A percentile compares a stretch with the other conserved stretches of the same genome.
Evolutionary conservation across 2,888 invertebrate genomes (phyloP).

Genomic region (Deroplatys truncata): DNA sequence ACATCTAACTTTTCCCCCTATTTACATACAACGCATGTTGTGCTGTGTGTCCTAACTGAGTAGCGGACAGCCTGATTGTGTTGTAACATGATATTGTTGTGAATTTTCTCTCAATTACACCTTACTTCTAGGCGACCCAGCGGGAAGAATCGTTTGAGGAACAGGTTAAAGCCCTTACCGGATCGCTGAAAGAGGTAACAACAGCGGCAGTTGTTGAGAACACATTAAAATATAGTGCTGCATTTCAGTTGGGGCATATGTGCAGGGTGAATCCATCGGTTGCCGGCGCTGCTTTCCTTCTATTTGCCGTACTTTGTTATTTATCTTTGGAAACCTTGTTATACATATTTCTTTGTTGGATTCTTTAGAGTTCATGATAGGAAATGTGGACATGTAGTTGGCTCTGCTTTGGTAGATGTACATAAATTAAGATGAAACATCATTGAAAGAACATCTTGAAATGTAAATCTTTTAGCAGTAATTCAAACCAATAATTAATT

Average conservation of each 20-base stretch:
- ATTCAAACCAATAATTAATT: no score
- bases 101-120: conserved; percentile 23
- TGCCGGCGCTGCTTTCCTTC: conserved; percentile 21
- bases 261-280: not conserved
- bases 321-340: conserved; percentile 7
- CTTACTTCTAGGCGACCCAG: conserved; percentile 71
- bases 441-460: not conserved
- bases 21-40: not conserved
- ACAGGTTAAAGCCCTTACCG: conserved; percentile 85
- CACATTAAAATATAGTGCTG: not conserved
- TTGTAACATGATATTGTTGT: conserved; percentile 16
- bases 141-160: conserved; percentile 91
- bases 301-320: not conserved
- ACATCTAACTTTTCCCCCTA: conserved; percentile 29
- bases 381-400: not conserved
- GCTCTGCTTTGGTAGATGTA: not conserved
- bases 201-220: not conserved
- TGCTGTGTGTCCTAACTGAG: not conserved
- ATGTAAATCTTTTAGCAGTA: not conserved
- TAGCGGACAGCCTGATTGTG: not conserved
- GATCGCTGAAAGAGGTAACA: conserved; percentile 92
- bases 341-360: not conserved
- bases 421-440: not conserved
- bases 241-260: conserved; percentile 3
- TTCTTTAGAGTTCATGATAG: not conserved